Evolutionary conservation across 2,888 invertebrate species (phyloP).

Genomic region (Octonoba sinensis): DNA sequence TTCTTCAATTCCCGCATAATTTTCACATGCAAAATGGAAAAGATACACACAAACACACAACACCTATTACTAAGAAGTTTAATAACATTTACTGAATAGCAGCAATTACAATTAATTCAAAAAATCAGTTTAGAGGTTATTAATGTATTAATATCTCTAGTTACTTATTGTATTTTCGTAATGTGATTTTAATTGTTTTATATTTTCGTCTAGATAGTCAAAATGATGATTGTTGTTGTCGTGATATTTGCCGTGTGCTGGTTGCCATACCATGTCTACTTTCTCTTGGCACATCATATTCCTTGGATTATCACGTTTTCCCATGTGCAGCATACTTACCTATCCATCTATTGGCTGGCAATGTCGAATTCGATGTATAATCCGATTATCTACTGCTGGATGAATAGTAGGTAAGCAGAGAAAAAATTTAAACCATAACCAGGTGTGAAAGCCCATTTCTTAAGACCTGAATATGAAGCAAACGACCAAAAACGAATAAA

Average conservation of each 20-base stretch:
- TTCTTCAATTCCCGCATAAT: too few species aligned
- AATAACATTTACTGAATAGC: too few species aligned
- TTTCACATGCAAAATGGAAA: too few species aligned
- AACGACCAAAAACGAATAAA: too few species aligned
- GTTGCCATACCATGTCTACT: conserved; percentile 89
- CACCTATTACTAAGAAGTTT: too few species aligned
- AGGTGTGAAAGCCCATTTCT: not conserved
- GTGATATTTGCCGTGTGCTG: conserved; percentile 79
- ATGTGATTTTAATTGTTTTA: not conserved
- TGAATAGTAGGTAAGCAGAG: conserved; percentile 71
- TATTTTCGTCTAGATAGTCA: conserved; percentile 63
- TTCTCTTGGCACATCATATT: conserved; percentile 86
- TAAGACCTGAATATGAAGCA: too few species aligned
- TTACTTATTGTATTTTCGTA: not conserved
- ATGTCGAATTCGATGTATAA: conserved; percentile 78
- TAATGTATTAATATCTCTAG: too few species aligned
- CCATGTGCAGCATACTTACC: conserved; percentile 86
- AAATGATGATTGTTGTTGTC: conserved; percentile 73
- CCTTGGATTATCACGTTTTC: conserved; percentile 80
- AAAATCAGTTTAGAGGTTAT: too few species aligned
- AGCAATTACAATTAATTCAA: too few species aligned
- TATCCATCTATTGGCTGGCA: conserved; percentile 89
- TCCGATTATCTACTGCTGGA: conserved; percentile 73
- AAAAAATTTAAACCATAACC: not conserved
- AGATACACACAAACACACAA: too few species aligned